Evolutionary conservation across 2,113 vertebrate species (phyloP).

Genomic region (Bufo gargarizans): DNA sequence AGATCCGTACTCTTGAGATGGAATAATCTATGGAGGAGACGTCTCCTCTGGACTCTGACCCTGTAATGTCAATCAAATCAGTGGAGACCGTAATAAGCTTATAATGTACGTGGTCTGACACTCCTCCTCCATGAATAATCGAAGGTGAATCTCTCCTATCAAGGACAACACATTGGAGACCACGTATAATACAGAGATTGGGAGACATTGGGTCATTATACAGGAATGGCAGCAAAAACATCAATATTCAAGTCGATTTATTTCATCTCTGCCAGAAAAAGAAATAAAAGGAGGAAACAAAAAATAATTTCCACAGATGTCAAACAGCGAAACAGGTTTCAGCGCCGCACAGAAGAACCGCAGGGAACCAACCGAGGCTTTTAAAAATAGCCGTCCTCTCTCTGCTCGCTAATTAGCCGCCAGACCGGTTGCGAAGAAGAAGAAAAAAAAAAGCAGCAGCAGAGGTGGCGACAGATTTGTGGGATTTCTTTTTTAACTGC

Average conservation of each 20-base stretch:
- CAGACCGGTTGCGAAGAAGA: slow-evolving; percentile 8
- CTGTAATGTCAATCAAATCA: background rate
- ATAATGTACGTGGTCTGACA: background rate
- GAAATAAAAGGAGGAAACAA: background rate
- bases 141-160: background rate
- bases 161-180: background rate
- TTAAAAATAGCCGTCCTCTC: slow-evolving; percentile 1
- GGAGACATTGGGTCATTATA: background rate
- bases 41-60: background rate
- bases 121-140: background rate
- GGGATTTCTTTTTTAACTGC: slow-evolving; percentile 68
- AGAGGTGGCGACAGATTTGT: slow-evolving; percentile 62
- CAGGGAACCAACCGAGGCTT: background rate
- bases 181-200: background rate
- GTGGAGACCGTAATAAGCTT: background rate
- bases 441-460: background rate
- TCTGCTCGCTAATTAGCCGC: slow-evolving; percentile 53
- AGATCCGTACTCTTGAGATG: background rate
- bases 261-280: background rate
- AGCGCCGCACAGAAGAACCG: slow-evolving; percentile 24
- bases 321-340: slow-evolving; percentile 32
- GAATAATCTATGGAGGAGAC: background rate
- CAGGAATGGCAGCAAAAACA: background rate
- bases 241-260: background rate
- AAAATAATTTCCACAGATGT: slow-evolving; percentile 32